phyloP scores from a whole-genome alignment of 2,888 invertebrate species.

The Bruchidius siliquastri region DNA sequence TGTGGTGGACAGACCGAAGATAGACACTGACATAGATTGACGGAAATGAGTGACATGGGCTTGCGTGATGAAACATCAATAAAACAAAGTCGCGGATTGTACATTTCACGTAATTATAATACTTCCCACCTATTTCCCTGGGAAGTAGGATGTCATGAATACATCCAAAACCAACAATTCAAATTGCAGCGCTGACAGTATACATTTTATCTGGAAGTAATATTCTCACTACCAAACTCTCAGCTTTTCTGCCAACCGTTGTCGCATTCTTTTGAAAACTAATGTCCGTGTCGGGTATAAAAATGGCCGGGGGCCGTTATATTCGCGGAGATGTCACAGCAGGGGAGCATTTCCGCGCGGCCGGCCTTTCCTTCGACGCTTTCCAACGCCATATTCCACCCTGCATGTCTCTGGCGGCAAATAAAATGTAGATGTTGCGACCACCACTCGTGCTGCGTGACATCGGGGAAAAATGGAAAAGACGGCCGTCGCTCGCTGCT shows the following conservation, averaged over 20 bases:
- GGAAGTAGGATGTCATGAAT: too few species aligned
- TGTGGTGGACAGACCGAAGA: too few species aligned
- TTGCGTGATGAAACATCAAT: too few species aligned
- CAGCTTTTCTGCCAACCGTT: neutral
- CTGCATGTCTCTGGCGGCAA: constrained; percentile 16
- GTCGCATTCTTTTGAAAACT: neutral
- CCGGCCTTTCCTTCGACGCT: neutral
- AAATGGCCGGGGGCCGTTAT: neutral
- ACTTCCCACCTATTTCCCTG: too few species aligned
- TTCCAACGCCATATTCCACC: neutral
- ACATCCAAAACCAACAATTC: too few species aligned
- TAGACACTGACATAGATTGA: too few species aligned
- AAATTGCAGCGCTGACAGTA: neutral
- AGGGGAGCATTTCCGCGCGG: neutral
- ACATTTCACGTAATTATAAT: too few species aligned
- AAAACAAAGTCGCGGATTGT: too few species aligned
- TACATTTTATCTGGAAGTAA: neutral
- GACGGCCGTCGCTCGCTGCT: neutral
- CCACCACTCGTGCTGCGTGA: neutral
- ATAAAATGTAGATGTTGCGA: constrained; percentile 20
- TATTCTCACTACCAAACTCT: neutral
- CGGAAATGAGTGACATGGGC: too few species aligned
- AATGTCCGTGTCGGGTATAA: neutral
- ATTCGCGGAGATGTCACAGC: neutral
- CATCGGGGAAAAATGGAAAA: neutral